Percentiles rank a stretch among this genome's conserved stretches.
Conservation (phyloP, 92 coral and sea anemone genomes). For the Umimayanthus kanabou region DNA sequence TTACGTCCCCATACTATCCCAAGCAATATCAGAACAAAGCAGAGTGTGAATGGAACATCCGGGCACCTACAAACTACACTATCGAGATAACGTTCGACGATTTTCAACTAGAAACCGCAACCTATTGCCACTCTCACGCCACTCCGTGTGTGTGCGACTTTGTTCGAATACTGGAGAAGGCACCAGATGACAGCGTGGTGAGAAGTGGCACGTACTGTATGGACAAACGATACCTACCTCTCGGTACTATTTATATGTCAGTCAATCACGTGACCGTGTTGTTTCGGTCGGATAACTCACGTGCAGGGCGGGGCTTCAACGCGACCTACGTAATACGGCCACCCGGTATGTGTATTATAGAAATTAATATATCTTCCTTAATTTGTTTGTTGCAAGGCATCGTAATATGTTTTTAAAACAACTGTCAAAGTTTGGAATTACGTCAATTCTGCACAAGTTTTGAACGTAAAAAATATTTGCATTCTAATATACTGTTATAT, state of each 20-base stretch:
- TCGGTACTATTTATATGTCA: neutral
- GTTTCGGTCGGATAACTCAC: constrained; percentile 24
- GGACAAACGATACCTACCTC: constrained; percentile 12
- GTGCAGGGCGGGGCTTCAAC: constrained; percentile 14
- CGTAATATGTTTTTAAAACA: neutral
- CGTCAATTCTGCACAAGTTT: no score
- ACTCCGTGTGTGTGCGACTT: constrained; percentile 26
- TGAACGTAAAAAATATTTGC: no score
- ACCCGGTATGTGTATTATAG: neutral
- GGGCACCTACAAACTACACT: constrained; percentile 20
- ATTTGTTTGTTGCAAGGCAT: neutral
- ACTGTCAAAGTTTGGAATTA: no score
- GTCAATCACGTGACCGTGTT: constrained; percentile 37
- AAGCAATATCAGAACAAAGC: constrained; percentile 16
- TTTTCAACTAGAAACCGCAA: constrained; percentile 13
- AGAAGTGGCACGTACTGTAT: constrained; percentile 13
- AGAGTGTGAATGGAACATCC: constrained; percentile 41
- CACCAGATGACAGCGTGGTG: neutral
- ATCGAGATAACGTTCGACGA: constrained; percentile 36
- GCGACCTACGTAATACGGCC: constrained; percentile 17
- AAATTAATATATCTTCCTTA: no score
- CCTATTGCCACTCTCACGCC: neutral
- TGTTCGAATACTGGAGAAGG: constrained; percentile 13
- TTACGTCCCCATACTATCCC: constrained; percentile 33
- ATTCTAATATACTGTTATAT: no score